Conservation (phyloP, 2,888 invertebrate genomes). For the Tricholauxania praeusta region DNA sequence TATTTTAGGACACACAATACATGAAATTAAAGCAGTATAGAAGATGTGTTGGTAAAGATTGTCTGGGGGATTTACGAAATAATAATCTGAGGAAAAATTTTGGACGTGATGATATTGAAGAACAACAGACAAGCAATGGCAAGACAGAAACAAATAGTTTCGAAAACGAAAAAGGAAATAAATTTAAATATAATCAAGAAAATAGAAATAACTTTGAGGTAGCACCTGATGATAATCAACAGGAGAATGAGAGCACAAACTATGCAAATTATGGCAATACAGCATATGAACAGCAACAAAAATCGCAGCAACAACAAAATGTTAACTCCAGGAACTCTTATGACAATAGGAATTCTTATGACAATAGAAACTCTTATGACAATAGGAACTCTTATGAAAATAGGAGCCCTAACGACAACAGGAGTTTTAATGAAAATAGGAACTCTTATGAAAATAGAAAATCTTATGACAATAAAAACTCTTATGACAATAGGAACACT, state of each 20-base stretch:
- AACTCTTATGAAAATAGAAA: too few relatives aligned
- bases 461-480: too few relatives aligned
- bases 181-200: background rate
- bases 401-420: too few relatives aligned
- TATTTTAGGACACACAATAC: constrained; percentile 42
- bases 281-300: background rate
- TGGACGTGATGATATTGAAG: background rate
- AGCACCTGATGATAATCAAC: background rate
- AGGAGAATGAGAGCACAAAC: background rate
- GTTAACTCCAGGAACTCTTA: too few relatives aligned
- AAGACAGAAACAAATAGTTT: background rate
- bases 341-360: too few relatives aligned
- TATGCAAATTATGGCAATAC: background rate
- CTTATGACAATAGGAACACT: too few relatives aligned
- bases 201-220: background rate
- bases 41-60: constrained; percentile 50
- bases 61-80: constrained; percentile 49
- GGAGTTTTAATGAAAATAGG: too few relatives aligned
- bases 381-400: too few relatives aligned
- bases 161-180: background rate
- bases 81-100: background rate
- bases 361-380: too few relatives aligned
- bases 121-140: too few relatives aligned
- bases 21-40: constrained; percentile 44
- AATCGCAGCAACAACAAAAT: background rate